Evolutionary conservation across 2,797 vertebrate species (phyloP), one percentile per base, ranked within the genome.

Genomic region (Rhinella marina): DNA sequence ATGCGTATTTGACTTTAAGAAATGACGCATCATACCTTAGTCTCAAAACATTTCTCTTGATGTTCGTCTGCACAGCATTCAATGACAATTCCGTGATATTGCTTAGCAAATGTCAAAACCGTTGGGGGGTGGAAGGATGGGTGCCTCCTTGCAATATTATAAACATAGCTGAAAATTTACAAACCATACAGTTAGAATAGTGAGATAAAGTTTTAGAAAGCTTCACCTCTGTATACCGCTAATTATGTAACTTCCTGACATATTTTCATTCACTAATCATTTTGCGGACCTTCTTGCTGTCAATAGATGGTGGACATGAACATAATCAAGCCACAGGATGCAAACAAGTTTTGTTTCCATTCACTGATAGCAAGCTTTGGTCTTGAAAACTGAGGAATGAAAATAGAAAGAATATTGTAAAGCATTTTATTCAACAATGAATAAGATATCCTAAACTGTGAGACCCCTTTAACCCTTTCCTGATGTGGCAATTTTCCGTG

Each of bases 1-100:
- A 2, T 70, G 19, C 41, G 16, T 4, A 81, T 41, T 61, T 61
- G 48, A 48, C 32, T 21, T 27, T 56, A 29, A 32, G 27, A 29
- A 32, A 68, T n/a, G 7, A 2, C 5, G 61, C 41, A 27, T 52
- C n/a, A 19, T 86, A 89, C 88, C 88, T 41, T 77, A 12, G 68
- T 29, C 7, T 0, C 12, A 16, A 78, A 91, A 84, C 93, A 93
- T 81, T 84, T 73, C 7, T 62, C 81, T 56, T 85, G 52, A 4
- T 90, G 90, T 85, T 90, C 90, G 27, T 88, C 82, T 72, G 84
- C 88, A 70, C 89, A 89, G 81, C 93, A 93, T 8, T 91, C 92
- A 81, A 90, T 90, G 52, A 92, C 0, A 14, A 88, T 72, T 6
- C 88, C 81, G 56, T 90, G 77, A 54, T 91, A 92, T 88, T 89